Percentiles rank a stretch among this genome's conserved stretches.
Evolutionary conservation across 1,140 invertebrate species (phyloP).

Genomic region (Nasonia giraulti): DNA sequence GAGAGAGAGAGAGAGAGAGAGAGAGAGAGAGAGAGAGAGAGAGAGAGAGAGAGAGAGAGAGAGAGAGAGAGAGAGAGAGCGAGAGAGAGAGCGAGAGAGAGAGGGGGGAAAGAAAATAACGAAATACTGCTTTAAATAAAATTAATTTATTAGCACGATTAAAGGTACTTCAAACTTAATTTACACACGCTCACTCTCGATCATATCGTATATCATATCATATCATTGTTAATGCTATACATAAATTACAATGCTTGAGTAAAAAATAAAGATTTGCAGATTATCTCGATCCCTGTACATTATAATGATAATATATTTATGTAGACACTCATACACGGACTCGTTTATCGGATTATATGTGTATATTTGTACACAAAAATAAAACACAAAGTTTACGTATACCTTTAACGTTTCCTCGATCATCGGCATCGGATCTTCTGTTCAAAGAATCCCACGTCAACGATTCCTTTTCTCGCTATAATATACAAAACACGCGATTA

Average conservation of each 20-base stretch:
- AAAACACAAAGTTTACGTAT: too few relatives aligned
- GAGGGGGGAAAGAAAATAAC: constrained; percentile 21
- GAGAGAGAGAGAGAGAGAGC: not conserved
- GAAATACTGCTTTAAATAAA: constrained; percentile 46
- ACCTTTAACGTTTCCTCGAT: too few relatives aligned
- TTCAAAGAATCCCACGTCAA: too few relatives aligned
- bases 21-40: not conserved
- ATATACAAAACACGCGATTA: too few relatives aligned
- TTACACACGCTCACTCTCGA: not conserved
- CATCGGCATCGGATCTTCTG: too few relatives aligned
- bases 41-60: not conserved
- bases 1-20: not conserved
- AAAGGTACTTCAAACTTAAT: constrained; percentile 40
- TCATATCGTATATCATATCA: constrained; percentile 1
- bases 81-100: not conserved
- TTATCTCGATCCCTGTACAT: not conserved
- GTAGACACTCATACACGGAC: too few relatives aligned
- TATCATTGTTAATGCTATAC: not conserved
- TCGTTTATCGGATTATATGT: too few relatives aligned
- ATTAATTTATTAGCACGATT: constrained; percentile 50
- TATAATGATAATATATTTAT: not conserved
- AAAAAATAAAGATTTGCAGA: constrained; percentile 7
- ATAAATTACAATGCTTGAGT: constrained; percentile 17
- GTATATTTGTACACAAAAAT: too few relatives aligned
- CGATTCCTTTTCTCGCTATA: too few relatives aligned